Evolutionary conservation across 1,140 invertebrate species (phyloP).

Genomic region (Zaprionus nigranus): DNA sequence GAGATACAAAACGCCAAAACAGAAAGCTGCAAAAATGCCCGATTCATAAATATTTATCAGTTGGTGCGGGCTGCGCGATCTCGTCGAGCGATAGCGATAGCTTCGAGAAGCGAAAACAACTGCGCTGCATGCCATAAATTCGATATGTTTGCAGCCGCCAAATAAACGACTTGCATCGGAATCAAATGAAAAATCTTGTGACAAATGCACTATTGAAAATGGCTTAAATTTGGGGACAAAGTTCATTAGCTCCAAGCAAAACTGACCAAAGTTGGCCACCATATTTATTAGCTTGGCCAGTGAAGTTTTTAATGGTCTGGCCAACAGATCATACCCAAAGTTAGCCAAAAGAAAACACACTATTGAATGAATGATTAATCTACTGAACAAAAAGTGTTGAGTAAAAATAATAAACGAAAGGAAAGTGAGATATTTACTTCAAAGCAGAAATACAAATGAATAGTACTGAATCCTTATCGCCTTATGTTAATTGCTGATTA

Average conservation of each 20-base stretch:
- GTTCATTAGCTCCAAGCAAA: slow-evolving; percentile 33
- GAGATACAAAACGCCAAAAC: slow-evolving; percentile 3
- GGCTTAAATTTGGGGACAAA: slow-evolving; percentile 34
- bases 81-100: slow-evolving; percentile 57
- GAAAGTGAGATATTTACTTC: too few relatives aligned
- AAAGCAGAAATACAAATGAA: too few relatives aligned
- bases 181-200: slow-evolving; percentile 42
- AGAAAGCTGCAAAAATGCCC: slow-evolving; percentile 47
- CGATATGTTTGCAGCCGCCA: slow-evolving; percentile 46
- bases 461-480: too few relatives aligned
- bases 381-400: neutral
- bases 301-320: neutral
- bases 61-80: slow-evolving; percentile 41
- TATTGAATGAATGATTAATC: neutral
- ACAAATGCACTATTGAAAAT: slow-evolving; percentile 47
- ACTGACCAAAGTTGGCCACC: neutral
- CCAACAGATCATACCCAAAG: slow-evolving; percentile 33
- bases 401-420: too few relatives aligned
- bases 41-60: slow-evolving; percentile 74
- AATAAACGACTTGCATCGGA: slow-evolving; percentile 46
- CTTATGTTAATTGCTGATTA: too few relatives aligned
- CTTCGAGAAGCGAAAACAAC: slow-evolving; percentile 69
- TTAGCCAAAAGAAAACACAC: slow-evolving; percentile 52
- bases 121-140: slow-evolving; percentile 59
- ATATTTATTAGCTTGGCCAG: slow-evolving; percentile 1